A percentile compares a stretch with the other conserved stretches of the same genome.
Conservation (phyloP, 1,140 invertebrate genomes). For the Drosophila tani region DNA sequence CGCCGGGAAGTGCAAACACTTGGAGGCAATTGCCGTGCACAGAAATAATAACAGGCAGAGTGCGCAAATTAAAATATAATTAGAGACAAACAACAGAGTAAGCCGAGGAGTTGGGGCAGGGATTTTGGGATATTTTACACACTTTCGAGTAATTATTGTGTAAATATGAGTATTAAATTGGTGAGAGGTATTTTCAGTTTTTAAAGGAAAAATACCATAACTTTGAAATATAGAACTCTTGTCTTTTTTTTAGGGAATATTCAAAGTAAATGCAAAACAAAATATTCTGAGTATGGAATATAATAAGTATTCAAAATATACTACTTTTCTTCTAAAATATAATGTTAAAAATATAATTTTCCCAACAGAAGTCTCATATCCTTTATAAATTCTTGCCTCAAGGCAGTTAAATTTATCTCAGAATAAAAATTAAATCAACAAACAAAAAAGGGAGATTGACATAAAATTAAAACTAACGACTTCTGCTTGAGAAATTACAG, state of each 20-base stretch:
- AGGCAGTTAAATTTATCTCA: background rate
- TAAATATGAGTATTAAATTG: background rate
- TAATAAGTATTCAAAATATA: background rate
- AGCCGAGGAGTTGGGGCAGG: background rate
- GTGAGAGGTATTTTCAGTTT: background rate
- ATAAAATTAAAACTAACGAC: background rate
- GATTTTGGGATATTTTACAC: conserved; percentile 2
- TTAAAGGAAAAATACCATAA: background rate
- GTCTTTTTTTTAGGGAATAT: too few species aligned
- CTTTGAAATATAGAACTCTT: too few species aligned
- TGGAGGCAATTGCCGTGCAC: conserved; percentile 53
- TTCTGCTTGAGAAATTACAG: background rate
- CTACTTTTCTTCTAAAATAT: too few species aligned
- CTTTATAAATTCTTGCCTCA: too few species aligned
- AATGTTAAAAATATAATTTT: too few species aligned
- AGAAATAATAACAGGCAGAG: conserved; percentile 52
- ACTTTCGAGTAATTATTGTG: background rate
- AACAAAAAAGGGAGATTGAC: background rate
- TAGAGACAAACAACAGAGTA: conserved; percentile 74
- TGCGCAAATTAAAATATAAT: conserved; percentile 84
- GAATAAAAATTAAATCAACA: background rate
- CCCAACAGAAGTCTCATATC: too few species aligned
- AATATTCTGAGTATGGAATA: background rate
- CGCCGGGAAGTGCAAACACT: conserved; percentile 77
- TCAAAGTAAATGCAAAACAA: background rate